Evolutionary conservation across 35 echinoderm and acorn worm genomes (phyloP).

Genomic region (Amphiura filiformis): DNA sequence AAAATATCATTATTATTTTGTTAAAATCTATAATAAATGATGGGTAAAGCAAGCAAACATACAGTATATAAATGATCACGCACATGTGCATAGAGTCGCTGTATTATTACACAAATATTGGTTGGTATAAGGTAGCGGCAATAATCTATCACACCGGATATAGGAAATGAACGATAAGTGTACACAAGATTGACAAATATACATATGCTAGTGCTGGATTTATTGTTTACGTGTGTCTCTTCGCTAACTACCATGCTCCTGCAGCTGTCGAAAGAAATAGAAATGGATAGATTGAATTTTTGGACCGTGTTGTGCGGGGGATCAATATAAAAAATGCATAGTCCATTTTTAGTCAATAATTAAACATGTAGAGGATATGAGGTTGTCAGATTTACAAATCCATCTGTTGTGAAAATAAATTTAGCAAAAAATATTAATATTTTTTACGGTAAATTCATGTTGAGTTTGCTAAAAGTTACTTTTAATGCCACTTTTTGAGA

Average conservation of each 20-base stretch:
- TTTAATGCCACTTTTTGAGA: neutral
- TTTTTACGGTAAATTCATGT: neutral
- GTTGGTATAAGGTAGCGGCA: neutral
- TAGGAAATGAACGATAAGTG: slow-evolving; percentile 6
- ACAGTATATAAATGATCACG: too few relatives aligned
- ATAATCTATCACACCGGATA: neutral
- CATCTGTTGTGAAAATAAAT: neutral
- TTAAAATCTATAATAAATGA: too few relatives aligned
- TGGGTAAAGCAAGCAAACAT: too few relatives aligned
- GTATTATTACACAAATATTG: too few relatives aligned
- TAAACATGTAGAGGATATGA: neutral
- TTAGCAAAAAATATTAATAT: neutral
- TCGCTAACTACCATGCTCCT: neutral
- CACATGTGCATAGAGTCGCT: too few relatives aligned
- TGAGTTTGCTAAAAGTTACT: too few relatives aligned
- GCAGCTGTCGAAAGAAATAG: neutral
- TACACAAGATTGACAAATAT: slow-evolving; percentile 13
- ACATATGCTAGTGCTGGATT: neutral
- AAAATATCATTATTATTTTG: too few relatives aligned
- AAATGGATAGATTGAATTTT: neutral
- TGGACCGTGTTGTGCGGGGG: neutral
- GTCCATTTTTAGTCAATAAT: neutral
- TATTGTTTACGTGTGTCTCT: neutral
- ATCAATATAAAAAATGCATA: neutral
- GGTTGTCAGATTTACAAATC: neutral